These are phyloP conservation scores for Meta bourneti DNA, from an alignment of 2,888 invertebrate species.

Conservation along the genomic window DNA sequence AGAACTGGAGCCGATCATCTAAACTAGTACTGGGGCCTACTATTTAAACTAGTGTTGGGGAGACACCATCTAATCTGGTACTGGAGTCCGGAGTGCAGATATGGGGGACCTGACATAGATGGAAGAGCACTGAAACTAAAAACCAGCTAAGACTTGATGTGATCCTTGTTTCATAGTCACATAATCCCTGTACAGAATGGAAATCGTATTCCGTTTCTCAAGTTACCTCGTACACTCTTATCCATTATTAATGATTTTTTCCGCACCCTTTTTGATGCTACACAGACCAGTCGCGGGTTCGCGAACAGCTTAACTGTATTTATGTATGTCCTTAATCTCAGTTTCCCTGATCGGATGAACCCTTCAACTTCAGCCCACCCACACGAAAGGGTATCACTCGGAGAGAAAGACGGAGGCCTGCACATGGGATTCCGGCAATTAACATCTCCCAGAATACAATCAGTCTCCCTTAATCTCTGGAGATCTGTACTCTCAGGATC, in stretches of 20 bases:
- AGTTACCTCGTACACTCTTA: neutral
- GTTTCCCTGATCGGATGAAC: neutral
- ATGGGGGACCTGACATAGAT: too few relatives aligned
- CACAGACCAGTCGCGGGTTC: neutral
- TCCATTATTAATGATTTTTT: neutral
- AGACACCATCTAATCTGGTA: too few relatives aligned
- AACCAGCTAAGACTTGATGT: too few relatives aligned
- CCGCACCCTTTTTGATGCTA: neutral
- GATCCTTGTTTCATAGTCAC: neutral
- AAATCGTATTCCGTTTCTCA: neutral
- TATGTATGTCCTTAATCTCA: too few relatives aligned
- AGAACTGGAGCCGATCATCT: too few relatives aligned
- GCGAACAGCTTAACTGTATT: too few relatives aligned
- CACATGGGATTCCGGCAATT: constrained; percentile 14
- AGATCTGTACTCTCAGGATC: constrained; percentile 26
- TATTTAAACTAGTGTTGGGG: too few relatives aligned
- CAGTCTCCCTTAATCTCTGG: constrained; percentile 45
- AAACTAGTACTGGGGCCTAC: too few relatives aligned
- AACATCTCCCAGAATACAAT: constrained; percentile 45
- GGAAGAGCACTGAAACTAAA: too few relatives aligned
- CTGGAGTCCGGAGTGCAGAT: too few relatives aligned
- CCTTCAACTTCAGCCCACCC: constrained; percentile 27
- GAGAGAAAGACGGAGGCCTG: constrained; percentile 19
- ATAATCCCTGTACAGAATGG: neutral
- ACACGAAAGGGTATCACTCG: constrained; percentile 1